phyloP scores from a whole-genome alignment of 2,113 vertebrate genomes.

The Sinocyclocheilus anshuiensis region DNA sequence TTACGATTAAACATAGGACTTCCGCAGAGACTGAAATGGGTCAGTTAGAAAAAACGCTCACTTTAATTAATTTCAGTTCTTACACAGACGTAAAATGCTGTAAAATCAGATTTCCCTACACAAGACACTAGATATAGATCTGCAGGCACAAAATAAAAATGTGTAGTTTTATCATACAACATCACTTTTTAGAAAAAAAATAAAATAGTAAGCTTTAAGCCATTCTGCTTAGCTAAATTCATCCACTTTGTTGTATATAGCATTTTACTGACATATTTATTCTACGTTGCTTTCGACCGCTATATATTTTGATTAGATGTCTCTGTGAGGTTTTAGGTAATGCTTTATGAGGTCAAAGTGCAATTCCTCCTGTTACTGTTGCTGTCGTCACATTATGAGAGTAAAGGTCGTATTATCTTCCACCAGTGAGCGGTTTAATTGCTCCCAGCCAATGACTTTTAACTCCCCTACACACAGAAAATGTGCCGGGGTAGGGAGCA shows the following conservation, averaged over 20 bases:
- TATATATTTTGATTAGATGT: neutral
- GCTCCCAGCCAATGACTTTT: conserved; percentile 26
- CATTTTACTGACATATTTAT: neutral
- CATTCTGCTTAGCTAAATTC: neutral
- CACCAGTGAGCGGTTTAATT: conserved; percentile 33
- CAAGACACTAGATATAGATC: neutral
- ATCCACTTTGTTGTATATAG: neutral
- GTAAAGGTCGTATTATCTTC: conserved; percentile 11
- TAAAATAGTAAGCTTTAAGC: neutral
- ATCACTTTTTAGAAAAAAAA: neutral
- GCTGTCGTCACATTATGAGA: neutral
- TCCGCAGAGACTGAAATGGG: too few species aligned
- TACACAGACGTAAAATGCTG: too few species aligned
- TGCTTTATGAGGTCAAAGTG: conserved; percentile 15
- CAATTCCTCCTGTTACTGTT: neutral
- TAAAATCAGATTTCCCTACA: too few species aligned
- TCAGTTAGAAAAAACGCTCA: too few species aligned
- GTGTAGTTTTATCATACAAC: neutral
- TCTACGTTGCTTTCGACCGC: too few species aligned
- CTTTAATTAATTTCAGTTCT: too few species aligned
- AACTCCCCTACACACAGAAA: neutral
- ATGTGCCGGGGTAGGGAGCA: neutral
- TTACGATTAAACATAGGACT: too few species aligned
- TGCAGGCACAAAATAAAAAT: neutral
- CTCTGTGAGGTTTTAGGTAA: conserved; percentile 11